Evolutionary conservation across 2,888 invertebrate species (phyloP), one percentile per base, ranked within the genome.

Genomic region (Caenorhabditis drosophilae): DNA sequence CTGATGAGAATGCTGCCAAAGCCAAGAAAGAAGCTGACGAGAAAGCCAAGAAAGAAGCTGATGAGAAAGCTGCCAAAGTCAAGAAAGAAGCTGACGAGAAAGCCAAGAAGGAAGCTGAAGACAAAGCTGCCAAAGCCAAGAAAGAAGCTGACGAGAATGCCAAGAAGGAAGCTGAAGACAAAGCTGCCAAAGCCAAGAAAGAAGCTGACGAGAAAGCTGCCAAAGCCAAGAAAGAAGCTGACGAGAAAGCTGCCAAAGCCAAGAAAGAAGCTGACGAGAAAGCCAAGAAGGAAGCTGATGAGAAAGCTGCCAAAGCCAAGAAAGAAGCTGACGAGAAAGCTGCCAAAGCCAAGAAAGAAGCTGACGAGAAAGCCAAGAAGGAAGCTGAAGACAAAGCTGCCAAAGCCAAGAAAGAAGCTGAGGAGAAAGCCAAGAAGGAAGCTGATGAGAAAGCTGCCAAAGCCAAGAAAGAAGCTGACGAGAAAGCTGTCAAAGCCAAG

Each of bases 401-500:
- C 9, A 34, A 47, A 16, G 12, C 12, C n/a, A 27, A 27, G 31
- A 47, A 47, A 22, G 12, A 27, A 6, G 20, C 47, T 11, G 47
- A 47, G 4, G 47, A 26, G 4, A 34, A 47, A 16, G 25, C 47
- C 20, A 47, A 23, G 26, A 47, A 47, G 27, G n/a, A 27, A 18
- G 25, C 47, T 27, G 47, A 47, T 4, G n/a, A n/a, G n/a, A n/a
- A n/a, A n/a, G n/a, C n/a, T n/a, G 25, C 12, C 15, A 16, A 6
- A 4, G 40, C 40, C 4, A 50, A 50, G 51, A 50, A 50, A 41
- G 31, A 38, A 22, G 41, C 36, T 36, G 51, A 50, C 3, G 31
- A 15, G 18, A n/a, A n/a, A n/a, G n/a, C n/a, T n/a, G n/a, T n/a
- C n/a, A 34, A 35, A 20, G 36, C 50, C 25, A 36, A 50, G 38